Base-by-base conservation (phyloP, 2,113 vertebrate genomes). In the Amphiprion percula region DNA sequence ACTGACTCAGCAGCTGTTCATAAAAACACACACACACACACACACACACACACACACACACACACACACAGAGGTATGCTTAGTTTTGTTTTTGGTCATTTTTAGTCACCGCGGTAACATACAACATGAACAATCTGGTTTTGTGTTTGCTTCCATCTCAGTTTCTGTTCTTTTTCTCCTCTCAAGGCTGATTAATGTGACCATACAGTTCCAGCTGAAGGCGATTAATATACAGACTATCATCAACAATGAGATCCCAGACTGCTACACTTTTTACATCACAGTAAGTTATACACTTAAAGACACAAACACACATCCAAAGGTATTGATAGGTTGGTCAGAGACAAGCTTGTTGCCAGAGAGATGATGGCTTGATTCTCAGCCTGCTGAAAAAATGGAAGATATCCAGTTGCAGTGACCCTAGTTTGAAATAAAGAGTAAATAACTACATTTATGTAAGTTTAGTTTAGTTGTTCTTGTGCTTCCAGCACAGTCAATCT, bases 151-250 rank as follows among this genome's bases (percentile, higher is more conserved):
- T 5, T 33, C 19, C 3, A 6, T 56, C n/a, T 68, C 28, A 60
- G 23, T 39, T 33, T 47, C 5, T 64, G 11, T 59, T 2, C 53
- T 4, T 54, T 39, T 1, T 59, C 4, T 50, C 21, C 28, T 37
- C 39, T 41, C 28, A 46, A 95, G 98, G 89, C 93, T 99, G 70
- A 96, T 99, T 80, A 97, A 97, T 10, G 95, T 99, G 74, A 97
- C 96, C 58, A 97, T 98, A 84, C 87, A 94, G 84, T 99, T 99
- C 93, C 96, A 97, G 90, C 82, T 99, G 82, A 99, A 99, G 77
- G 97, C 98, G 14, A 99, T 99, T 86, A 99, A 99, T 86, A 94
- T 98, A 54, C 97, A 98, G 89, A 98, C 97, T 26, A 97, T 99
- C 85, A 97, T 98, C 85, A 97, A 99, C 93, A 97, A 97, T 0